Conservation (phyloP, 2,113 vertebrate species). For the Rhinolophus ferrumequinum region DNA sequence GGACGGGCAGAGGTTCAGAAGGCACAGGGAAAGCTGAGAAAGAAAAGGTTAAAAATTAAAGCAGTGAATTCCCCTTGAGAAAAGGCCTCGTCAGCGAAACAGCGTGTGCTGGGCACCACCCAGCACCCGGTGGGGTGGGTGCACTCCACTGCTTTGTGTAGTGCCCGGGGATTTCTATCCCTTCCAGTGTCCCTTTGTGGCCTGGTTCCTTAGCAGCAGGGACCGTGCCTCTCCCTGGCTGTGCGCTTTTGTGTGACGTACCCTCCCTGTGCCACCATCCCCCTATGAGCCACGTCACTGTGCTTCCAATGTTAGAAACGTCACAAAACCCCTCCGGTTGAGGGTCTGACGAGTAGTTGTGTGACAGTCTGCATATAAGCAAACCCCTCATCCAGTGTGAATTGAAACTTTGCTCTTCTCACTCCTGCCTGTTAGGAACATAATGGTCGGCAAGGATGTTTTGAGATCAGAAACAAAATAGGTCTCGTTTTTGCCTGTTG, state of each 20-base stretch:
- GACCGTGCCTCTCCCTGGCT: background rate
- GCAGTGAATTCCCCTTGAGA: background rate
- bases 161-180: accelerated
- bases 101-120: accelerated
- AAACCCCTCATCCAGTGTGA: accelerated
- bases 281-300: no score
- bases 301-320: background rate
- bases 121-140: accelerated
- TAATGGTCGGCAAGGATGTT: background rate
- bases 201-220: background rate
- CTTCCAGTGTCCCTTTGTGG: background rate
- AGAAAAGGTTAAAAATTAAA: background rate
- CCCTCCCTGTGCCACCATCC: no score
- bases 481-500: background rate
- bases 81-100: background rate
- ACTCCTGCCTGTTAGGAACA: background rate
- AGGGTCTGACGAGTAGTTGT: background rate
- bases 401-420: background rate
- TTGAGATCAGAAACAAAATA: background rate
- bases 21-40: background rate
- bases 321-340: background rate
- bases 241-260: background rate
- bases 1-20: background rate
- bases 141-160: no score
- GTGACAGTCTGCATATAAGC: background rate